phyloP scores from a whole-genome alignment of 2,888 invertebrate species.

The Chymomyza procnemis region DNA sequence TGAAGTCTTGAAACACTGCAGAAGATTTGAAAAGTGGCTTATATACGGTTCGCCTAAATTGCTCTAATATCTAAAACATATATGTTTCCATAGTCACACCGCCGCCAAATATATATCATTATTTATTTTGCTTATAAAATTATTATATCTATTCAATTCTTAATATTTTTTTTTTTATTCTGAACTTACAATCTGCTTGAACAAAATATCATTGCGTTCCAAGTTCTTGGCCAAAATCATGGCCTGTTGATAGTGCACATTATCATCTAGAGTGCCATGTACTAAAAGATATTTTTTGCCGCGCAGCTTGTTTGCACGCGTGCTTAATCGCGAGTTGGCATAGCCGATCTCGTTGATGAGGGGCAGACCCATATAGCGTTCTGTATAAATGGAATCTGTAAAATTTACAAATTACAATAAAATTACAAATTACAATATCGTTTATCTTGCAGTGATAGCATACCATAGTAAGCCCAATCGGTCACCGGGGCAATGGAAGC shows the following conservation, averaged over 20 bases:
- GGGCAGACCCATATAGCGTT: slow-evolving; percentile 96
- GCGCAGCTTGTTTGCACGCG: slow-evolving; percentile 82
- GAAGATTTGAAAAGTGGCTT: too few relatives aligned
- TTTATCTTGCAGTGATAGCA: background rate
- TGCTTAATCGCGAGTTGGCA: slow-evolving; percentile 86
- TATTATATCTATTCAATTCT: too few relatives aligned
- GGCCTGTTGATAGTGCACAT: slow-evolving; percentile 98
- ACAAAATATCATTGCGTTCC: slow-evolving; percentile 91
- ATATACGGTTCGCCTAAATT: too few relatives aligned
- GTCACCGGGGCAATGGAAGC: slow-evolving; percentile 97
- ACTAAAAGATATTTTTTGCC: slow-evolving; percentile 91
- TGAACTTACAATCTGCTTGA: slow-evolving; percentile 92
- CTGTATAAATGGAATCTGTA: slow-evolving; percentile 96
- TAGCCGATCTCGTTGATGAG: slow-evolving; percentile 87
- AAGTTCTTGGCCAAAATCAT: slow-evolving; percentile 93
- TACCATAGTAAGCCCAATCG: slow-evolving; percentile 97
- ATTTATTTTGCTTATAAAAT: too few relatives aligned
- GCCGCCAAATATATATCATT: too few relatives aligned
- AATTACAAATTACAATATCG: background rate
- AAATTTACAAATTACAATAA: background rate
- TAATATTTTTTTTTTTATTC: too few relatives aligned
- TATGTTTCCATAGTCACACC: too few relatives aligned
- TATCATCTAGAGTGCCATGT: slow-evolving; percentile 96
- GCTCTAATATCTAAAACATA: too few relatives aligned
- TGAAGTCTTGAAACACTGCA: too few relatives aligned